Evolutionary conservation across 1,140 invertebrate species (phyloP).

Genomic region (Drosophila arizonae): DNA sequence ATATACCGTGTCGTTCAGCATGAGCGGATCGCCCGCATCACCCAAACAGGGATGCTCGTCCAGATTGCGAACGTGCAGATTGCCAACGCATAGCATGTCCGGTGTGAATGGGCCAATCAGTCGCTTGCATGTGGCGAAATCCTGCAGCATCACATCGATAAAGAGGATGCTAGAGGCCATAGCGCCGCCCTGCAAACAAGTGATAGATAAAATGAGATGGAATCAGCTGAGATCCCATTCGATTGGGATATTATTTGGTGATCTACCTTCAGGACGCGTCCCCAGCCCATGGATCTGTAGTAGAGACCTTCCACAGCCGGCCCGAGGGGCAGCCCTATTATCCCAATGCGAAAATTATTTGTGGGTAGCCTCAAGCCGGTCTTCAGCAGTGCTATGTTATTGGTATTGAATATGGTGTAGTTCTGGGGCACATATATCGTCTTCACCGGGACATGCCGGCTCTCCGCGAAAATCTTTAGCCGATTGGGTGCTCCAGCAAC

Average conservation of each 20-base stretch:
- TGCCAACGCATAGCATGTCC: constrained; percentile 65
- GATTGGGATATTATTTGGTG: background rate
- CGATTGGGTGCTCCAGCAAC: constrained; percentile 49
- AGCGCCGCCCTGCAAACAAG: constrained; percentile 37
- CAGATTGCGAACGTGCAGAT: constrained; percentile 7
- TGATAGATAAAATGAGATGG: background rate
- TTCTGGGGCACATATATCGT: constrained; percentile 45
- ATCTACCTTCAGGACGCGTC: constrained; percentile 37
- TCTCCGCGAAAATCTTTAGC: background rate
- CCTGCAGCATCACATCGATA: constrained; percentile 44
- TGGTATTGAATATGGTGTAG: constrained; percentile 47
- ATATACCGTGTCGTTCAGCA: constrained; percentile 44
- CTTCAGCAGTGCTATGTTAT: constrained; percentile 55
- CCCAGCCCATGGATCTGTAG: constrained; percentile 61
- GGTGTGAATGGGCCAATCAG: constrained; percentile 24
- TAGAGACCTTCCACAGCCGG: constrained; percentile 14
- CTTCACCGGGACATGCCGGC: constrained; percentile 20
- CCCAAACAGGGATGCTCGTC: constrained; percentile 58
- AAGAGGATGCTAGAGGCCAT: constrained; percentile 35
- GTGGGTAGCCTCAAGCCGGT: constrained; percentile 12
- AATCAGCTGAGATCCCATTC: background rate
- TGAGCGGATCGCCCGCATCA: constrained; percentile 46
- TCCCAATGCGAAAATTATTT: constrained; percentile 31
- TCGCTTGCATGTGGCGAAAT: constrained; percentile 10
- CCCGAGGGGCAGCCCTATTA: constrained; percentile 29